Base-by-base conservation (phyloP, 2,888 invertebrate species). In the Amitus sp. region DNA sequence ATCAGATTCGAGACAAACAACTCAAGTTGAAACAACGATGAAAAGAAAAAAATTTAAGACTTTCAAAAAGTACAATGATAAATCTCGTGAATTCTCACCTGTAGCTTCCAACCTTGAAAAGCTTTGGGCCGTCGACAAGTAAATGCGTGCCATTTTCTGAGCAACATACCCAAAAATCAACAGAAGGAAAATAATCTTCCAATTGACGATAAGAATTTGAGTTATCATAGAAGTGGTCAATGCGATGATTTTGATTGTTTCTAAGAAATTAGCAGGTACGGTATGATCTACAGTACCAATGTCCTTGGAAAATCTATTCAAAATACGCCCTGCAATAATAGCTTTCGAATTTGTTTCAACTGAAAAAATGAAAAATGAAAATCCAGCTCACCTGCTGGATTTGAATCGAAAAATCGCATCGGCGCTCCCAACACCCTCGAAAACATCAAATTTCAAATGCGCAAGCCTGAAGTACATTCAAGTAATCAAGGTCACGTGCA, bases 261-360 rank as follows among this genome's bases (percentile, higher is more conserved):
- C 90, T 45, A 90, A 81, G 74, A 87, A 86, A 73, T 88, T 87
- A 62, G 85, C 82, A 0, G 91, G 91, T 47, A 93, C 79, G 13
- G 87, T 83, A 79, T 93, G 92, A 73, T 93, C 92, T 45, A 94
- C 87, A 1, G 90, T 85, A 0, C 93, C 93, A 82, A 93, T 89
- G 75, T 94, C 94, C 77, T 94, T 94, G 0, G 94, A 92, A 82
- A 94, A 94, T 50, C 94, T 84, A 82, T 94, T 94, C 49, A 94
- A 85, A 68, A 94, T 90, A 13, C 92, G 87, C 27, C 94, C 93
- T 88, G n/a, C n/a, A n/a, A n/a, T n/a, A n/a, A n/a, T n/a, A n/a
- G n/a, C n/a, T n/a, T n/a, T n/a, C n/a, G n/a, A n/a, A n/a, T n/a
- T n/a, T n/a, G n/a, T n/a, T n/a, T n/a, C n/a, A n/a, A n/a, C n/a